These are phyloP conservation scores for Mycetomoellerius zeteki DNA, from an alignment of 1,140 invertebrate species.

Conservation along the genomic window DNA sequence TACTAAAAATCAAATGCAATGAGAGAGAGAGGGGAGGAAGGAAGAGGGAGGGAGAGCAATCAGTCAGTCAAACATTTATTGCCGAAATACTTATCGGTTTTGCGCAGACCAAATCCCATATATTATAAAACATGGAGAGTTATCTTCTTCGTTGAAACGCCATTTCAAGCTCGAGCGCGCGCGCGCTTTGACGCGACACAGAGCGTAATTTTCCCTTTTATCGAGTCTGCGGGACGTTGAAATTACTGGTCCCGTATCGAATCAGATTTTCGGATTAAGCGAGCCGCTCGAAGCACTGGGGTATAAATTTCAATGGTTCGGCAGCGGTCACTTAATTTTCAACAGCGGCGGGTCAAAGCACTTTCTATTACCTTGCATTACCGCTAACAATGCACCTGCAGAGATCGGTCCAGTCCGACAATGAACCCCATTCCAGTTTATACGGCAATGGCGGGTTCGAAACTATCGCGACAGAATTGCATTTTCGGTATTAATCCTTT, in stretches of 20 bases:
- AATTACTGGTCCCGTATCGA: slow-evolving; percentile 58
- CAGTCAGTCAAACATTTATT: not conserved
- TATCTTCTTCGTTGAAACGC: slow-evolving; percentile 26
- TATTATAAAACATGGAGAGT: slow-evolving; percentile 23
- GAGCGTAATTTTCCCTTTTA: slow-evolving; percentile 58
- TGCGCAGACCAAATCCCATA: not conserved
- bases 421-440: slow-evolving; percentile 66
- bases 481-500: slow-evolving; percentile 68
- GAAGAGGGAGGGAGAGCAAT: too few species aligned
- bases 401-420: slow-evolving; percentile 63
- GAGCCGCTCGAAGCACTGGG: slow-evolving; percentile 1
- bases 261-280: slow-evolving; percentile 56
- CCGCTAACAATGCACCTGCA: slow-evolving; percentile 66
- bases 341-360: slow-evolving; percentile 67
- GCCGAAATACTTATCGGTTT: not conserved
- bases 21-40: too few species aligned
- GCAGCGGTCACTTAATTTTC: slow-evolving; percentile 74
- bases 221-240: slow-evolving; percentile 49
- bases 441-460: slow-evolving; percentile 50
- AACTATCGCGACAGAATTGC: slow-evolving; percentile 68
- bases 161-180: slow-evolving; percentile 49
- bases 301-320: slow-evolving; percentile 73
- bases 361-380: slow-evolving; percentile 73
- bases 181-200: slow-evolving; percentile 31
- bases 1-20: too few species aligned